Base-by-base conservation (phyloP, 2,113 vertebrate species). In the Colius striatus region DNA sequence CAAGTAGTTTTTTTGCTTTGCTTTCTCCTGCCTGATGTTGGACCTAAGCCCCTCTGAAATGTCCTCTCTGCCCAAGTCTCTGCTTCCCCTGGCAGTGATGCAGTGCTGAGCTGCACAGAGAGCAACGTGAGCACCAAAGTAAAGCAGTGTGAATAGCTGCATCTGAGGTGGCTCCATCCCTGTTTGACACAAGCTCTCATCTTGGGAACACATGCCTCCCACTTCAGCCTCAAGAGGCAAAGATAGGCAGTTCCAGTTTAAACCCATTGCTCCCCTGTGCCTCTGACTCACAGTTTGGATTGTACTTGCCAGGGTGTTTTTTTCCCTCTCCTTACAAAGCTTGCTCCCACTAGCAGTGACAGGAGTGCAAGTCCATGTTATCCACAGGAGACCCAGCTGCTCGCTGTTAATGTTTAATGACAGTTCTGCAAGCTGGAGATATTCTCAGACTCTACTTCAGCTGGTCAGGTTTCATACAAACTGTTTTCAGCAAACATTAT, bases 381-480 rank as follows among this genome's bases (percentile, higher is more conserved):
- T 16, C 80, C 77, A 45, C 3, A 0, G 88, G 45, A 83, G 70
- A 85, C n/a, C 70, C 71, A 65, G 76, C 76, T 80, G 72, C 79
- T 94, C 2, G 8, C 41, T 65, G 79, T 96, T 96, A 91, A 89
- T 96, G 73, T 95, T 96, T 95, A 91, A 92, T 93, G 84, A 92
- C 88, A 94, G 86, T 70, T 71, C 73, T 93, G 75, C 51, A 87
- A 87, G 63, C 85, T 89, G 83, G 75, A 66, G 79, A 45, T 84
- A 80, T 94, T 89, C 76, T 89, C 79, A 85, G 89, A 70, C 67
- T 89, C 73, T 48, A 6, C 85, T 94, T 93, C 77, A 87, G 47
- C 48, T 57, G 66, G n/a, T 90, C 76, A 75, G 60, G 41, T 86
- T 93, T 89, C 85, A 78, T 65, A 51, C 57, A 78, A 78, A 65